Evolutionary conservation across 2,113 vertebrate genomes (phyloP), one percentile per base, ranked within the genome.

Genomic region (Apistogramma diplotaenia): DNA sequence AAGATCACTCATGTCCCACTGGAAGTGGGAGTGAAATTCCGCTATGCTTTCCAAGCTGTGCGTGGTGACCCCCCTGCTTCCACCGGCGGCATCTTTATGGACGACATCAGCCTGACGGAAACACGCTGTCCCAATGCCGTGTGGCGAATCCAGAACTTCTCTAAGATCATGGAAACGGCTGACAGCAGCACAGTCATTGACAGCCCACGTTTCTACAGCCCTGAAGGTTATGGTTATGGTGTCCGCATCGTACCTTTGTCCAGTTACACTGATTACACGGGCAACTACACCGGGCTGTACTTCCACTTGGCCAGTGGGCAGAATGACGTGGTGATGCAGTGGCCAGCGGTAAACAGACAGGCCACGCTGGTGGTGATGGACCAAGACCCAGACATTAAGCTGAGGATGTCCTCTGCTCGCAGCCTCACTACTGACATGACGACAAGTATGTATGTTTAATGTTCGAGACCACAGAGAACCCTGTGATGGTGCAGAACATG

Each of bases 261-360:
- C 0, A 2, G 0, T 1, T 70, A 93, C 85, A n/a, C 15, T 0
- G 94, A 94, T 61, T 89, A 77, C 72, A 79, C 89, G 0, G 93
- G 93, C 2, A 82, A 76, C 82, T 96, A 96, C 54, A 2, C 78
- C 0, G 94, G 95, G 1, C 16, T 98, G 5, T 77, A 92, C 76
- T 97, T 99, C 85, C 95, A 97, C 86, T 74, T 98, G 87, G 91
- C 84, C 93, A 99, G 97, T 29, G 96, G 97, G 3, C 95, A 96
- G n/a, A 96, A 97, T 0, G 97, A 99, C 4, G 92, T 18, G 1
- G 92, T 95, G 23, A 85, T 98, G 88, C 93, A 97, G 77, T 99
- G 97, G 97, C 97, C 97, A 0, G 97, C 92, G 3, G 84, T 94
- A 31, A 95, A 97, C 92, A 94, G 96, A 62, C 97, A 98, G 89